Evolutionary conservation across 1,140 invertebrate species (phyloP), one percentile per base, ranked within the genome.

Genomic region (Platyscapa corneri): DNA sequence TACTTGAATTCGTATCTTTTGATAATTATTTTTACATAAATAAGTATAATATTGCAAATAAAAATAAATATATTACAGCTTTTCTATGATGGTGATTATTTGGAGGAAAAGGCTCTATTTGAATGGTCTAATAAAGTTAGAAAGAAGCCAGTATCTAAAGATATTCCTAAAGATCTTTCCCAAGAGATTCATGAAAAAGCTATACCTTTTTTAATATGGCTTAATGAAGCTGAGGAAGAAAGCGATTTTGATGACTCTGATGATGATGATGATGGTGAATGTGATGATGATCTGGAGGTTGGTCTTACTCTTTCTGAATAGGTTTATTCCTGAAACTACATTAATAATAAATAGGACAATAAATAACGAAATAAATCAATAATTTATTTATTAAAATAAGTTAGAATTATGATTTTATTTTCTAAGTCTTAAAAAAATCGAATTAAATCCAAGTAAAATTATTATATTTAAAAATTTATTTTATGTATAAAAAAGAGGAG

Each of bases 191-290:
- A 98, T 88, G 95, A 96, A 65, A 97, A 97, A 90, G 98, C 98
- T 74, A 95, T 96, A 89, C 98, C 98, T 64, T 99, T 99, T 93
- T 95, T 99, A 18, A 98, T 96, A 88, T 99, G 99, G 99, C 95
- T 99, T 70, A 96, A 98, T 92, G 97, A 99, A 93, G 99, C 99
- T 82, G 98, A 99, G 89, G 98, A 99, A 92, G 98, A 99, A 91
- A 96, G 97, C 80, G 95, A 95, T 49, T 95, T 95, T 27, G 95
- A 96, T 12, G 95, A 96, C 34, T 96, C 96, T 77, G 95, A 95
- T 82, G 95, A 96, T 86, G 95, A 95, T 89, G 95, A 95, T 49
- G 95, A 95, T 27, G 95, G 96, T 8, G 95, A 96, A 37, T 96
- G 96, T 75, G 95, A 95, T 82, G 95, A 95, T 90, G 95, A 95